phyloP scores from a whole-genome alignment of 1,140 invertebrate genomes.

The Phenacoccus solenopsis region DNA sequence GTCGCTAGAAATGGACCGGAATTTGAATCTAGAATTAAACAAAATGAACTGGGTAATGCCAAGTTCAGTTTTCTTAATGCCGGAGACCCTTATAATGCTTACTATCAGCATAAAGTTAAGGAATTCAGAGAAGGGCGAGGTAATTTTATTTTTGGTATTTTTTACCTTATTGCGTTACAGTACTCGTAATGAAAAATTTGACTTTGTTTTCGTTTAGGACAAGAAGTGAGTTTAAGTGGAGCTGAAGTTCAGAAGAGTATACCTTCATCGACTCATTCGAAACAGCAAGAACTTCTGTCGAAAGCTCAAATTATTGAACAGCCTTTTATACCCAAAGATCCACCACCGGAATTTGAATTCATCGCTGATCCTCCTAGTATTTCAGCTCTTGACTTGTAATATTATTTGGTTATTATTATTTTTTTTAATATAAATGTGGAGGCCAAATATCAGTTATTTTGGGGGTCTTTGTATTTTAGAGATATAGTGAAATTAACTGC shows the following conservation, averaged over 20 bases:
- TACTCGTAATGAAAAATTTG: not conserved
- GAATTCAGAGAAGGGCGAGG: constrained; percentile 87
- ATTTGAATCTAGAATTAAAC: constrained; percentile 90
- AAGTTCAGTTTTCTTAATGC: constrained; percentile 96
- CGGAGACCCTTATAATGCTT: constrained; percentile 96
- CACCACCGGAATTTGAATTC: constrained; percentile 93
- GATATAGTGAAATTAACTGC: constrained; percentile 97
- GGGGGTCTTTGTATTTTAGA: constrained; percentile 40
- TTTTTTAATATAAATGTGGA: constrained; percentile 15
- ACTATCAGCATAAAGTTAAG: constrained; percentile 96
- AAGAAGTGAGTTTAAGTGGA: constrained; percentile 25
- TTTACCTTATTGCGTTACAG: not conserved
- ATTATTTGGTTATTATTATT: constrained; percentile 27
- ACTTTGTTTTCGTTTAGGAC: constrained; percentile 22
- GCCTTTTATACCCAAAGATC: constrained; percentile 86
- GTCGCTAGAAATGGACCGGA: constrained; percentile 97
- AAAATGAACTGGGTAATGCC: constrained; percentile 94
- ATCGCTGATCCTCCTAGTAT: constrained; percentile 97
- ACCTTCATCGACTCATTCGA: constrained; percentile 61
- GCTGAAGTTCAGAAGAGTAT: constrained; percentile 33
- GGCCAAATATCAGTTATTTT: not conserved
- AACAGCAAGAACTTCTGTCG: constrained; percentile 79
- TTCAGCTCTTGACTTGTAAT: constrained; percentile 90
- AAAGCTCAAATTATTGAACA: constrained; percentile 53
- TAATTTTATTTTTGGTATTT: constrained; percentile 28